A percentile compares a stretch with the other conserved stretches of the same genome.
These are phyloP conservation scores for Xanthia togata DNA, from an alignment of 2,888 invertebrate species.

Conservation along the genomic window DNA sequence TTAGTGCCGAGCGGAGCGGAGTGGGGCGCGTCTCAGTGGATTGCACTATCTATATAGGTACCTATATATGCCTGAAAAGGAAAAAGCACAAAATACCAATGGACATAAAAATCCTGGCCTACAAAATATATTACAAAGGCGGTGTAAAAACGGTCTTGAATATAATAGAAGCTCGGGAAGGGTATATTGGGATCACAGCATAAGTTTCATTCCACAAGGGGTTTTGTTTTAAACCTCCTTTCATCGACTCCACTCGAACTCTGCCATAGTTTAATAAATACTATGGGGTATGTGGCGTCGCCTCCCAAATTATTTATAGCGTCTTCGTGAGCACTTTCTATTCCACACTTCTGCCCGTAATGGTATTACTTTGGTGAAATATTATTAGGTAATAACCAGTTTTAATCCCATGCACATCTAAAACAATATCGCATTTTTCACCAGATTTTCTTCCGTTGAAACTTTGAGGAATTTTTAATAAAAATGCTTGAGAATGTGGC, in stretches of 20 bases:
- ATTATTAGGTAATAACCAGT: conserved; percentile 33
- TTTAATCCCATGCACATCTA: conserved; percentile 51
- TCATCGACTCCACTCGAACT: conserved; percentile 66
- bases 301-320: conserved; percentile 72
- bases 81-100: conserved; percentile 35
- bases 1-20: no score
- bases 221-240: conserved; percentile 75
- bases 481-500: conserved; percentile 23
- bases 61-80: conserved; percentile 6
- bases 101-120: conserved; percentile 46
- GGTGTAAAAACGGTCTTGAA: conserved; percentile 59
- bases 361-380: conserved; percentile 54
- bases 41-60: no score
- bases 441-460: conserved; percentile 15
- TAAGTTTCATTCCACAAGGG: conserved; percentile 75
- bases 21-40: no score
- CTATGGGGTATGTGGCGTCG: conserved; percentile 65
- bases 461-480: conserved; percentile 38
- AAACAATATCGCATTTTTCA: conserved; percentile 48
- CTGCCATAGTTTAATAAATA: conserved; percentile 75
- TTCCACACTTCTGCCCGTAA: conserved; percentile 52
- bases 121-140: conserved; percentile 47
- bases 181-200: conserved; percentile 72
- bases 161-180: conserved; percentile 69
- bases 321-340: conserved; percentile 61